Percentiles rank a stretch among this genome's conserved stretches.
phyloP scores from a whole-genome alignment of 2,113 vertebrate species.

The Tychaedon coryphoeus region DNA sequence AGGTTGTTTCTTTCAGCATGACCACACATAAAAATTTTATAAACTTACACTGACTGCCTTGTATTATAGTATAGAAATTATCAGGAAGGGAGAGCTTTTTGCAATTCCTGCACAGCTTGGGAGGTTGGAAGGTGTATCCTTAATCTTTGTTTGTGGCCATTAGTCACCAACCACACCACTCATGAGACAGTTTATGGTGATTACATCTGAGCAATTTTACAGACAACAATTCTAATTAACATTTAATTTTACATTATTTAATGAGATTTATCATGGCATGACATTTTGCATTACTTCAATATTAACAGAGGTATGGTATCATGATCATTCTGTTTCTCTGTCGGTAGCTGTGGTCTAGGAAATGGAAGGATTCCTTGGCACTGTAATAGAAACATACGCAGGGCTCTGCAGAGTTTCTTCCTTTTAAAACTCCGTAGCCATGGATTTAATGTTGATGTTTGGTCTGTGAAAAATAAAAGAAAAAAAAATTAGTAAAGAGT shows the following conservation, averaged over 20 bases:
- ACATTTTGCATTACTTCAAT: neutral
- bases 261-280: constrained; percentile 37
- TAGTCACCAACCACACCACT: constrained; percentile 68
- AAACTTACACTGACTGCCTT: constrained; percentile 15
- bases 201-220: constrained; percentile 40
- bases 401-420: neutral
- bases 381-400: neutral
- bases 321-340: neutral
- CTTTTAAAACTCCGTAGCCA: neutral
- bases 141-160: constrained; percentile 59
- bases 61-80: neutral
- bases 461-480: neutral
- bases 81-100: constrained; percentile 3
- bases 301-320: neutral
- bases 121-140: constrained; percentile 22
- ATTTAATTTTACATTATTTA: constrained; percentile 1
- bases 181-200: constrained; percentile 45
- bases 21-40: neutral
- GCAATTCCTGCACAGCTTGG: neutral
- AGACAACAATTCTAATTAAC: constrained; percentile 48
- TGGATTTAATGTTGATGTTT: neutral
- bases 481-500: neutral
- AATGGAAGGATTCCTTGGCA: neutral
- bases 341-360: neutral
- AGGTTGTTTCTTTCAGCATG: constrained; percentile 10